These are phyloP conservation scores for Cephalopholis sonnerati DNA, from an alignment of 2,113 vertebrate species.

Conservation along the genomic window DNA sequence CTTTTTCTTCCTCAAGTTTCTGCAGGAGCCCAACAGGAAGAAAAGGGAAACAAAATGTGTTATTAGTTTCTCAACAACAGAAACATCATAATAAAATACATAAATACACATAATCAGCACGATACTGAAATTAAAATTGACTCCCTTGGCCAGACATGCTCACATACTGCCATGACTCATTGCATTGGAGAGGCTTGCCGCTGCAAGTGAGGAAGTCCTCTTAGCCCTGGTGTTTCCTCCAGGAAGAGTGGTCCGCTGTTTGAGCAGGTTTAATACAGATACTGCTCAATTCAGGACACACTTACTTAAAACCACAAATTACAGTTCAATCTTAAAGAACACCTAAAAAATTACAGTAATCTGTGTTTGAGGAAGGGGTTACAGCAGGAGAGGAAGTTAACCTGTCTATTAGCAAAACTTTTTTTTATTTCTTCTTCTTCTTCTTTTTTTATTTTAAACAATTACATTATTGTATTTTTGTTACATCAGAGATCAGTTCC, in stretches of 20 bases:
- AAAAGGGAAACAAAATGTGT: slow-evolving; percentile 39
- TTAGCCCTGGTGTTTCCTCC: slow-evolving; percentile 60
- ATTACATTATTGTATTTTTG: slow-evolving; percentile 3
- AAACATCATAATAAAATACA: slow-evolving; percentile 11
- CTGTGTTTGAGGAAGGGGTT: neutral
- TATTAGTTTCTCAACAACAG: slow-evolving; percentile 15
- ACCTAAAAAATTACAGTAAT: slow-evolving; percentile 1
- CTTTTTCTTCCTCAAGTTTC: slow-evolving; percentile 99
- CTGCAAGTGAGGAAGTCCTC: slow-evolving; percentile 64
- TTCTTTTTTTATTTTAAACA: too few relatives aligned
- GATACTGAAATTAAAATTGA: slow-evolving; percentile 40
- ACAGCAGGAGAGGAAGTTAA: neutral
- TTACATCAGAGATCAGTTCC: slow-evolving; percentile 27
- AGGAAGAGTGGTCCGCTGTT: slow-evolving; percentile 52
- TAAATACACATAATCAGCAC: slow-evolving; percentile 36
- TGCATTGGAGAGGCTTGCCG: slow-evolving; percentile 59
- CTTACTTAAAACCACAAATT: slow-evolving; percentile 43
- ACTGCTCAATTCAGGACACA: slow-evolving; percentile 55
- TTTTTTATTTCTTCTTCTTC: too few relatives aligned
- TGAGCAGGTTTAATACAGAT: slow-evolving; percentile 54
- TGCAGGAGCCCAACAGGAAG: slow-evolving; percentile 90
- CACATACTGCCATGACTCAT: slow-evolving; percentile 76
- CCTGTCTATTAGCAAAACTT: neutral
- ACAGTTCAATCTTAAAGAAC: slow-evolving; percentile 30
- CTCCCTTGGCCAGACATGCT: slow-evolving; percentile 67